These are phyloP conservation scores for Gastracanthus pulcherrimus DNA, from an alignment of 2,888 invertebrate genomes.

Conservation along the genomic window DNA sequence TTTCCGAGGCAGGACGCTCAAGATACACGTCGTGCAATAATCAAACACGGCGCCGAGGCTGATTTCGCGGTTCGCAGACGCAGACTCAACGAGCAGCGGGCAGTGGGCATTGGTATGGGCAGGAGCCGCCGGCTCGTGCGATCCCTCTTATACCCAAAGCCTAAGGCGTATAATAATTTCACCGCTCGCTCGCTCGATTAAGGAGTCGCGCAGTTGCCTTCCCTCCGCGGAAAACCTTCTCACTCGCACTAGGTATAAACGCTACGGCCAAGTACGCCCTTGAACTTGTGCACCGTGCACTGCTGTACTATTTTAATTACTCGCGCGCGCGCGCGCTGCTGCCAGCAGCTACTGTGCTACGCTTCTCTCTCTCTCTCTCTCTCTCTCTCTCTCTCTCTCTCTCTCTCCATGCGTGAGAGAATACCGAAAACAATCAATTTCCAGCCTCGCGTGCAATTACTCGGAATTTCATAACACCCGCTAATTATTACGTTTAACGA, in stretches of 20 bases:
- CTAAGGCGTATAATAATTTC: slow-evolving; percentile 64
- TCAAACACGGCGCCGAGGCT: slow-evolving; percentile 74
- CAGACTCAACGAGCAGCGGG: no score
- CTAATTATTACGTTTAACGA: slow-evolving; percentile 11
- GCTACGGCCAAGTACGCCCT: no score
- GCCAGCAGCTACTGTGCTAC: background rate
- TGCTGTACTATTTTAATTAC: slow-evolving; percentile 22
- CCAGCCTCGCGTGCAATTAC: background rate
- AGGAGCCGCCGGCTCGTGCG: slow-evolving; percentile 66
- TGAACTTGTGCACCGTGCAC: background rate
- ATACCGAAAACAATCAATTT: slow-evolving; percentile 25
- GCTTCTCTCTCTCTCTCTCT: no score
- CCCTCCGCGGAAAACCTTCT: background rate
- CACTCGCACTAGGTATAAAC: no score
- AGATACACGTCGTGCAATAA: slow-evolving; percentile 62
- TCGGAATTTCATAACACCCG: background rate
- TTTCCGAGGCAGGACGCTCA: slow-evolving; percentile 65
- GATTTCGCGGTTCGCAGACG: slow-evolving; percentile 62
- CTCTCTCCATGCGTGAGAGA: no score
- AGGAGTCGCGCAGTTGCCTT: slow-evolving; percentile 42
- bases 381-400: no score
- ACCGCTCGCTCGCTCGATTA: slow-evolving; percentile 62
- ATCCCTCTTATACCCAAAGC: slow-evolving; percentile 65
- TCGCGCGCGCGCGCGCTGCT: background rate
- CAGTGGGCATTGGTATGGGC: no score